Base-by-base conservation (phyloP, 92 coral and sea anemone species). In the Phenganax subtilis region DNA sequence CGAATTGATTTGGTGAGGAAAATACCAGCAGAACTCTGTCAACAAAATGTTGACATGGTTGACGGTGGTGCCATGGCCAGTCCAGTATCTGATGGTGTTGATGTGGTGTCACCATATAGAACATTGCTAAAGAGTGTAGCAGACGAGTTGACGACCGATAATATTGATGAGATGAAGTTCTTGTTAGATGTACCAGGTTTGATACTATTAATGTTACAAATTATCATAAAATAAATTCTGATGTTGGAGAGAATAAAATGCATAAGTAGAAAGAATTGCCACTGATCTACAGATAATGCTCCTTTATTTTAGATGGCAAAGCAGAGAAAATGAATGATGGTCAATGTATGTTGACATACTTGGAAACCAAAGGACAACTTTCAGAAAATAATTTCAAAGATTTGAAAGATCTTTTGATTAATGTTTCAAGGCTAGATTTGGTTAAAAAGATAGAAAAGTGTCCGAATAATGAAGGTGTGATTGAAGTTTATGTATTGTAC, bases 151-250 rank as follows among this genome's bases (percentile, higher is more conserved):
- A 92, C 97, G 0, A 80, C 31, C 27, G 85, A 84, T 30, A 85
- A 92, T 77, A 77, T 94, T 0, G 92, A 88, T 1, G 85, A 90
- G 17, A 77, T 94, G 57, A 88, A 92, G 64, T 94, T 94, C 75
- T 85, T 94, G 55, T 75, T 92, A 55, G 77, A 86, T 63, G 54
- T 94, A 8, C 98, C 98, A 29, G 92, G 98, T 94, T 72, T 71
- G 88, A 69, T 12, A 20, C 1, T 84, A 20, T 44, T 2, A 9
- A 55, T 47, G n/a, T 31, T 6, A 54, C 8, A 17, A 16, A 47
- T 37, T 51, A 20, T 28, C 54, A 59, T 59, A 25, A 59, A 58
- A 58, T 11, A 20, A 58, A 58, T 20, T 58, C 15, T 58, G 63
- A 58, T 6, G 16, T 11, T 20, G 12, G 63, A 20, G 9, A 58